Conservation (phyloP, 2,797 vertebrate species). For the Discoglossus pictus region DNA sequence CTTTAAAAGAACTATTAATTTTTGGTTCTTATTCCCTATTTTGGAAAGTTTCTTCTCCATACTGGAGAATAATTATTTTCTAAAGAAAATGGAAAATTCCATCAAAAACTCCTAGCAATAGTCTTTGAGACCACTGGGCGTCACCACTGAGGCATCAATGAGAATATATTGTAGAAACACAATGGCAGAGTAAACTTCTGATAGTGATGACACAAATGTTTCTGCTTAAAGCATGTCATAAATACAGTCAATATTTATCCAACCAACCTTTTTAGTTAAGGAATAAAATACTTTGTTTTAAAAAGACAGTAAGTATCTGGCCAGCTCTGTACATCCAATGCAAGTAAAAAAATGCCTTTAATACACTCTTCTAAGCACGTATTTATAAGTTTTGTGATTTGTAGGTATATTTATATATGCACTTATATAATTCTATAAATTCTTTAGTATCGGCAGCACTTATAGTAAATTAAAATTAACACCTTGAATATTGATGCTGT, state of each 20-base stretch:
- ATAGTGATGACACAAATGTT: too few relatives aligned
- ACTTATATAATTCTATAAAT: slow-evolving; percentile 31
- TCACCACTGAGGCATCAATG: too few relatives aligned
- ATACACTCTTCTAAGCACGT: slow-evolving; percentile 35
- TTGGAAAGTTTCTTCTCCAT: too few relatives aligned
- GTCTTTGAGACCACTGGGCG: slow-evolving; percentile 30
- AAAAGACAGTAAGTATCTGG: slow-evolving; percentile 33
- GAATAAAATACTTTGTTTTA: slow-evolving; percentile 10
- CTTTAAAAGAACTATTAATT: background rate
- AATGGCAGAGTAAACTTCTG: too few relatives aligned
- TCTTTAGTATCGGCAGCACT: slow-evolving; percentile 20
- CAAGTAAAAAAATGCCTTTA: slow-evolving; percentile 34
- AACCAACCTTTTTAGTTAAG: too few relatives aligned
- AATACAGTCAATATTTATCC: background rate
- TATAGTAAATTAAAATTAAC: slow-evolving; percentile 20
- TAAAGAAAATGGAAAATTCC: too few relatives aligned
- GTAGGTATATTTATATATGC: slow-evolving; percentile 34
- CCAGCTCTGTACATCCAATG: slow-evolving; percentile 33
- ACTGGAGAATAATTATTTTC: too few relatives aligned
- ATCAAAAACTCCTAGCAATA: background rate
- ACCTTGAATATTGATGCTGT: slow-evolving; percentile 12
- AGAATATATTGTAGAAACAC: too few relatives aligned
- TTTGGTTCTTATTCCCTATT: background rate
- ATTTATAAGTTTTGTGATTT: slow-evolving; percentile 40
- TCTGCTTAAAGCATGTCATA: too few relatives aligned